phyloP scores from a whole-genome alignment of 2,797 vertebrate species.

The Sciurus carolinensis region DNA sequence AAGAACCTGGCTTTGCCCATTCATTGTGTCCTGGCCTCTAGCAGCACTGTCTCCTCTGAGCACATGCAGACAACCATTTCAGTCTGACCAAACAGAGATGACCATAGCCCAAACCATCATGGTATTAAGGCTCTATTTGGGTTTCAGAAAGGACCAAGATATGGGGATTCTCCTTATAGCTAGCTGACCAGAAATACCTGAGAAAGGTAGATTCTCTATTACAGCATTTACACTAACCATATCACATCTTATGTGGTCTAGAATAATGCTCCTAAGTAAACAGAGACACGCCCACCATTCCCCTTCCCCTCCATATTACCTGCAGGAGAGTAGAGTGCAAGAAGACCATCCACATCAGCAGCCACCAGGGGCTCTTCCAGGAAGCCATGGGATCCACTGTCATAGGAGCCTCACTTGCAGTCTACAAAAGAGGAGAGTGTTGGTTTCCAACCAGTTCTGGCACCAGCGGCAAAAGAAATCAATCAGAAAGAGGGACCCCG shows the following conservation, averaged over 20 bases:
- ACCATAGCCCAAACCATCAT: background rate
- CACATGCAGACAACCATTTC: background rate
- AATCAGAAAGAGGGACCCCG: background rate
- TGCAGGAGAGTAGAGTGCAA: background rate
- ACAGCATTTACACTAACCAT: background rate
- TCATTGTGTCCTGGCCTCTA: background rate
- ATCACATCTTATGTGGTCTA: background rate
- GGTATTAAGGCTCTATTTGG: background rate
- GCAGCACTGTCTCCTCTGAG: background rate
- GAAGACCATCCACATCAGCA: background rate
- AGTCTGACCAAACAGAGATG: background rate
- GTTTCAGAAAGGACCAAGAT: background rate
- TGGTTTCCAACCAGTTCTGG: conserved; percentile 7
- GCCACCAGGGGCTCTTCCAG: conserved; percentile 32
- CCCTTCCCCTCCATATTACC: conserved; percentile 34
- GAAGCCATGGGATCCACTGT: conserved; percentile 61
- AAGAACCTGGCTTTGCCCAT: background rate
- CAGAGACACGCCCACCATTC: accelerated
- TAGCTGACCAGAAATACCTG: background rate
- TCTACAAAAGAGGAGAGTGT: conserved; percentile 51
- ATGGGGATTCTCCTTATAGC: background rate
- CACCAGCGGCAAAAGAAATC: background rate
- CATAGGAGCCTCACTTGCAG: background rate
- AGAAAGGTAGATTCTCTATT: background rate
- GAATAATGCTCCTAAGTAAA: background rate